Base-by-base conservation (phyloP, 2,113 vertebrate genomes). In the Aspidoscelis tigris region DNA sequence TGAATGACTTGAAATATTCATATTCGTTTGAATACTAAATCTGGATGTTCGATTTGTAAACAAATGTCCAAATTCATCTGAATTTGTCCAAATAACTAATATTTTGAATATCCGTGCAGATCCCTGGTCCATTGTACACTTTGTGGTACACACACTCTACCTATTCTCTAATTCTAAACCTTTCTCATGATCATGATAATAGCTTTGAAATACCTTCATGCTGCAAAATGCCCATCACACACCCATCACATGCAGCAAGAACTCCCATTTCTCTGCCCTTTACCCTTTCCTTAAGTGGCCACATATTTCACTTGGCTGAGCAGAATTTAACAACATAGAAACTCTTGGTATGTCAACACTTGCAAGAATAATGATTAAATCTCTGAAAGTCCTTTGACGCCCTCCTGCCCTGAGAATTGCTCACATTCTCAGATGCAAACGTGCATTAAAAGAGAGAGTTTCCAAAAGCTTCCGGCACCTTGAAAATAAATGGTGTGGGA, bases 201-300 rank as follows among this genome's bases (percentile, higher is more conserved):
- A 33, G 14, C n/a, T 77, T 14, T 85, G 20, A 83, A 80, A 83
- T 64, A 16, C 0, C 5, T 65, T 69, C 53, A 76, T 77, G 87
- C 73, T 61, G 88, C 64, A 2, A 85, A 44, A 50, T 33, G 33
- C 33, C 33, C 33, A 33, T 33, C 33, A 33, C 33, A 33, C 33
- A 33, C 33, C 33, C 2, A 53, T 50, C 24, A 58, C 0, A 81
- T 26, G 7, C 50, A 76, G 43, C 44, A 3, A n/a, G 85, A 85
- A 6, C 4, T 71, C 65, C 0, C 61, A 9, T 3, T 82, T 84
- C 21, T 39, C 47, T 55, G 22, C 44, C 9, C 12, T 58, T 3
- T 18, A 82, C 83, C 86, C n/a, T 84, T 91, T 92, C 84, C 69
- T 64, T 55, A 69, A 89, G 74, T 9, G 20, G n/a, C 71, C 86